phyloP scores from a whole-genome alignment of 2,113 vertebrate genomes.

The Brevimyrus niger region DNA sequence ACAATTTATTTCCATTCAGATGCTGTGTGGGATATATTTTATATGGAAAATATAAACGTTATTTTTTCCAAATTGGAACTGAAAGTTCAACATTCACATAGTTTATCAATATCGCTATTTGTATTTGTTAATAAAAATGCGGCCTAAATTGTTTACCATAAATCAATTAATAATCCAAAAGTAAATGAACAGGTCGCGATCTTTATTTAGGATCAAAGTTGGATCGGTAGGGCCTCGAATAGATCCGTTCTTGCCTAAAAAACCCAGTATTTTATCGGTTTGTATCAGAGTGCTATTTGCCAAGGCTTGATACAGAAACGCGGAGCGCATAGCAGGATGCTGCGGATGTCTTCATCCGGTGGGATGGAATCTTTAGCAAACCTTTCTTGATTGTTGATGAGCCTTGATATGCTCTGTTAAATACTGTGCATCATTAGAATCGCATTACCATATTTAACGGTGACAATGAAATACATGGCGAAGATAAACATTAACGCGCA shows the following conservation, averaged over 20 bases:
- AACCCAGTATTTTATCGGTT: not conserved
- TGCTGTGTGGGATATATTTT: constrained; percentile 5
- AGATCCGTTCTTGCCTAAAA: not conserved
- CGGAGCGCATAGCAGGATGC: not conserved
- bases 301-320: not conserved
- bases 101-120: constrained; percentile 42
- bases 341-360: not conserved
- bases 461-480: not conserved
- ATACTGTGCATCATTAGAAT: not conserved
- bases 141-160: constrained; percentile 46
- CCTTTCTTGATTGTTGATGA: not conserved
- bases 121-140: constrained; percentile 46
- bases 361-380: not conserved
- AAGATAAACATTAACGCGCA: not conserved
- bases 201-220: constrained; percentile 37
- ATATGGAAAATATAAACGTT: not conserved
- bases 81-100: constrained; percentile 30
- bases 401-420: not conserved
- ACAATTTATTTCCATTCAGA: constrained; percentile 22
- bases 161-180: constrained; percentile 42
- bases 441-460: not conserved
- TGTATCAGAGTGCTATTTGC: not conserved
- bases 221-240: not conserved
- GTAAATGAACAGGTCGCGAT: constrained; percentile 30
- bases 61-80: not conserved